phyloP scores from a whole-genome alignment of 2,888 invertebrate species.

The Hipparchia sbordonii region DNA sequence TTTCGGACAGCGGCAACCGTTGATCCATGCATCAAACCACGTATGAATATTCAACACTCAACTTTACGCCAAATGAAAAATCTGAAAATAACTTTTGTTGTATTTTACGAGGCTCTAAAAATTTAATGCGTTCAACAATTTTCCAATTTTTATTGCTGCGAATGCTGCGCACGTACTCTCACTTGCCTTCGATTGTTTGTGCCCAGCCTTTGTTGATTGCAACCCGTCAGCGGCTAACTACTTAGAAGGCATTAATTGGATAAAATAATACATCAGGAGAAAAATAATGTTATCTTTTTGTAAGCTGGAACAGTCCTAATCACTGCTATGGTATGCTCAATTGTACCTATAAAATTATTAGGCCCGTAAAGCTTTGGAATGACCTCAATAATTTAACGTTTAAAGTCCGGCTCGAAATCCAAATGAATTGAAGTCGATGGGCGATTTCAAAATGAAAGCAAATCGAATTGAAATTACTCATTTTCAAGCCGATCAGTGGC shows the following conservation, averaged over 20 bases:
- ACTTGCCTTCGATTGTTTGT: slow-evolving; percentile 34
- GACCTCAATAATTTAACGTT: slow-evolving; percentile 9
- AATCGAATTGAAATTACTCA: background rate
- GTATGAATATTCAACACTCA: slow-evolving; percentile 47
- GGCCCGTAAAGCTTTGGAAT: background rate
- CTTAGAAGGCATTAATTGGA: too few relatives aligned
- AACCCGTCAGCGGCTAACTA: too few relatives aligned
- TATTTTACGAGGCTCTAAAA: slow-evolving; percentile 58
- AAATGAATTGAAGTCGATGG: background rate
- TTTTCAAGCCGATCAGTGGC: slow-evolving; percentile 1
- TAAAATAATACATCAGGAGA: too few relatives aligned
- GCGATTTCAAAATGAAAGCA: background rate
- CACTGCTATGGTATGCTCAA: background rate
- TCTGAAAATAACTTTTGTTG: slow-evolving; percentile 46
- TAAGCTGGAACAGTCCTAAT: too few relatives aligned
- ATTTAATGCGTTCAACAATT: slow-evolving; percentile 49
- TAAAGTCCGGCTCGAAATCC: background rate
- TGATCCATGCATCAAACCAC: slow-evolving; percentile 42
- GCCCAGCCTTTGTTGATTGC: slow-evolving; percentile 12
- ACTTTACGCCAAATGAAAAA: slow-evolving; percentile 50
- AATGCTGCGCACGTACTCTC: slow-evolving; percentile 32
- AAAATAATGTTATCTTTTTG: too few relatives aligned
- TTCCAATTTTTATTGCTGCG: slow-evolving; percentile 37
- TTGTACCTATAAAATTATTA: background rate
- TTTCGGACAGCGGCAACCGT: slow-evolving; percentile 38